phyloP scores from a whole-genome alignment of 2,797 vertebrate species.

The Poecile montanus region DNA sequence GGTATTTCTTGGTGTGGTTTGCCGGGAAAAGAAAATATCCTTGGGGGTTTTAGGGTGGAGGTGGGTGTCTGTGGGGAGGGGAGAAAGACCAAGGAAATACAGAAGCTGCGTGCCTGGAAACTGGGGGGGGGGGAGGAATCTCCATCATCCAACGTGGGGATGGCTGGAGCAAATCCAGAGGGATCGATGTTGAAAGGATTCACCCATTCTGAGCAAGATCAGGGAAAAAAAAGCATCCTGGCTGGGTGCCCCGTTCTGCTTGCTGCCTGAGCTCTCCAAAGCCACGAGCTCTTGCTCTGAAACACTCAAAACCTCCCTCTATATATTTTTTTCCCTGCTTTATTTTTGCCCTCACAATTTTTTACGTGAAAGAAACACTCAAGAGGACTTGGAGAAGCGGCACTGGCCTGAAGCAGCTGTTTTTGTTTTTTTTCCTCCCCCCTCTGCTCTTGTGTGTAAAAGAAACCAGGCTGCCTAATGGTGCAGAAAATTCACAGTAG shows the following conservation, averaged over 20 bases:
- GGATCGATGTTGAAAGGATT: neutral
- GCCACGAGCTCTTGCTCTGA: neutral
- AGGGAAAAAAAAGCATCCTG: neutral
- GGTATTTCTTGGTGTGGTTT: neutral
- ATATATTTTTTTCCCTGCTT: neutral
- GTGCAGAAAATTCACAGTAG: constrained; percentile 28
- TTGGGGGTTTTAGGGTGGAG: neutral
- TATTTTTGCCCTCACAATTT: neutral
- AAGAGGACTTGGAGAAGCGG: neutral
- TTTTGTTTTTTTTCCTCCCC: neutral
- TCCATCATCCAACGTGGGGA: neutral
- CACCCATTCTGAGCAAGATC: neutral
- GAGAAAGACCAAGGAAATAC: neutral
- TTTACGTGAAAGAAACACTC: neutral
- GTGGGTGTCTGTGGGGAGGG: neutral
- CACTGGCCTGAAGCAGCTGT: neutral
- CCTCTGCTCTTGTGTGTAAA: neutral
- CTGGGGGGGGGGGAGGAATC: neutral
- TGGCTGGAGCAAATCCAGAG: neutral
- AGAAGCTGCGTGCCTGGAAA: neutral
- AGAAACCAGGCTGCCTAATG: constrained; percentile 28
- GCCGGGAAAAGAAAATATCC: neutral
- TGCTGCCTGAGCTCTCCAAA: neutral
- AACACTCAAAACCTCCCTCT: neutral
- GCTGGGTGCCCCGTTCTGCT: neutral